Base-by-base conservation (phyloP, 2,113 vertebrate species). In the Oncorhynchus nerka region DNA sequence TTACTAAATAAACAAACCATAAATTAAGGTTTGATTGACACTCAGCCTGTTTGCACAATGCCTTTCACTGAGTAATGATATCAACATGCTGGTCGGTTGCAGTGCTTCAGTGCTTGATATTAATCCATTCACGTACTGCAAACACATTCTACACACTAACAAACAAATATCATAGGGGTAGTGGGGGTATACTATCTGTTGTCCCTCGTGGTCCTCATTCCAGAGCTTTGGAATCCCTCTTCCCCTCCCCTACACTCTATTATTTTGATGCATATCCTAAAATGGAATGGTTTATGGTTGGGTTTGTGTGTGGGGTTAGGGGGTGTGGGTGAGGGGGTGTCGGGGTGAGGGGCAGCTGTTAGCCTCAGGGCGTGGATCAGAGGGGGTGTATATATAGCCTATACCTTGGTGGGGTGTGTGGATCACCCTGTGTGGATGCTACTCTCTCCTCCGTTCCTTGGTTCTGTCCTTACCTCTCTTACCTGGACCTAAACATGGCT, bases 231-330 rank as follows among this genome's bases (percentile, higher is more conserved):
- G 39, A 39, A 39, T 39, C 39, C 8, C 39, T 39, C 39, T 39
- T 9, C 39, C 39, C 73, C 61, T 79, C 91, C 96, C 94, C 94
- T 92, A 91, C 72, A 57, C 9, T 45, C 39, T 45, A 82, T 94
- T 94, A 93, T 95, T 94, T 94, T 92, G 73, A 90, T 26, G 81
- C 93, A 95, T 95, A 90, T 89, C 97, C 97, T 97, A 97, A 99
- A 97, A 98, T 96, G 96, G 97, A 95, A 91, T 86, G 94, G 93
- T 80, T 92, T 90, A 91, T 91, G 90, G 91, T 93, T 92, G 92
- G 93, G 91, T 93, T 45, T 45, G 39, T 9, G 39, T 45, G 74
- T 57, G 76, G 83, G 82, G 77, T 19, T 34, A n/a, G 30, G 30
- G 67, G 32, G 32, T 88, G 85, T 45, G 39, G 39, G 39, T 7